Conservation (phyloP, 2,888 invertebrate genomes). For the Acanthosepion esculentum region DNA sequence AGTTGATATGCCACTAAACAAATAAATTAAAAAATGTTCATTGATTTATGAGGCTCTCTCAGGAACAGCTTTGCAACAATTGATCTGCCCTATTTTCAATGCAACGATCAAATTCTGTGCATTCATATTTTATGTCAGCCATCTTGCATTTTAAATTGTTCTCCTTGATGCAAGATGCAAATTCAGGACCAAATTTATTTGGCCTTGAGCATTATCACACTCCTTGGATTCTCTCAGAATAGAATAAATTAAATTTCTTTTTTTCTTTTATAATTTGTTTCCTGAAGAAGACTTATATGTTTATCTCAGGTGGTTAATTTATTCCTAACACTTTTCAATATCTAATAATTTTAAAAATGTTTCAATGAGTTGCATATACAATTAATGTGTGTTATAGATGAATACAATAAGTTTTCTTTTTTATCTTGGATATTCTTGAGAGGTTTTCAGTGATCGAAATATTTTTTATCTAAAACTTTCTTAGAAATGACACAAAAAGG, state of each 20-base stretch:
- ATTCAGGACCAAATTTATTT: background rate
- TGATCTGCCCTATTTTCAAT: background rate
- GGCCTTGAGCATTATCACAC: background rate
- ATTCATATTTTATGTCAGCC: background rate
- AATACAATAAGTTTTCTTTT: too few species aligned
- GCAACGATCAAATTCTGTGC: background rate
- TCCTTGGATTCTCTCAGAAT: background rate
- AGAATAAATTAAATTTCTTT: background rate
- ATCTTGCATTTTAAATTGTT: background rate
- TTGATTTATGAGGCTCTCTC: background rate
- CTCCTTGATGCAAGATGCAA: background rate
- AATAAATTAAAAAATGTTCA: background rate
- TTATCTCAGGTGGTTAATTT: too few species aligned
- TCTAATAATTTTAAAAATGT: too few species aligned
- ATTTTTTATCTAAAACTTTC: too few species aligned
- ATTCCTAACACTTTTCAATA: too few species aligned
- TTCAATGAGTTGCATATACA: too few species aligned
- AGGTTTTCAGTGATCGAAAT: too few species aligned
- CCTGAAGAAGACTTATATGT: too few species aligned
- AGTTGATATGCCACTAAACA: too few species aligned
- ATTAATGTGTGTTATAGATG: too few species aligned
- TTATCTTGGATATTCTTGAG: too few species aligned
- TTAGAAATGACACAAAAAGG: too few species aligned
- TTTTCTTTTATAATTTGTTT: background rate
- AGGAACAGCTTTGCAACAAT: background rate